Conservation (phyloP, 2,113 vertebrate genomes). For the Periophthalmodon schlosseri region DNA sequence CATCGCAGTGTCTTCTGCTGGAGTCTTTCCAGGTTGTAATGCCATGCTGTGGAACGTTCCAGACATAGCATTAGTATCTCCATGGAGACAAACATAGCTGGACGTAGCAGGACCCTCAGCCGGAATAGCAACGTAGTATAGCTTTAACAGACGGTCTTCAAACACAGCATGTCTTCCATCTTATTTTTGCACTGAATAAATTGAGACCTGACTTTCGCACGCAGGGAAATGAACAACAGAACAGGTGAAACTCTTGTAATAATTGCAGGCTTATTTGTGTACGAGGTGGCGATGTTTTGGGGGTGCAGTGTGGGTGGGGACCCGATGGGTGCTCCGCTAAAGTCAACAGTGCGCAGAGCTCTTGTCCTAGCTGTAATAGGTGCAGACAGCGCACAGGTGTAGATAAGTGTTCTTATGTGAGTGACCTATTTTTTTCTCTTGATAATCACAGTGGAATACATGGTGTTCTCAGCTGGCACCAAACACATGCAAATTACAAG, state of each 20-base stretch:
- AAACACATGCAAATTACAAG: slow-evolving; percentile 20
- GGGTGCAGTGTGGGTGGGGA: not conserved
- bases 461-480: not conserved
- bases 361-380: slow-evolving; percentile 8
- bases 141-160: not conserved
- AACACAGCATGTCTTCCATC: not conserved
- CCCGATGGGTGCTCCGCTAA: not conserved
- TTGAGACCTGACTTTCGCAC: not conserved
- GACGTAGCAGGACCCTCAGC: not conserved
- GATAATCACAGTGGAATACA: slow-evolving; percentile 18
- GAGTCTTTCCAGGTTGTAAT: not conserved
- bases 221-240: not conserved
- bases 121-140: not conserved
- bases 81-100: too few species aligned
- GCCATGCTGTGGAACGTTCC: not conserved
- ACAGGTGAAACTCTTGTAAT: slow-evolving; percentile 2
- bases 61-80: not conserved
- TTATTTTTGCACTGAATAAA: not conserved
- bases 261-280: slow-evolving; percentile 3
- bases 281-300: not conserved
- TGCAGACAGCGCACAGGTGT: slow-evolving; percentile 12
- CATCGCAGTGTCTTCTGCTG: too few species aligned
- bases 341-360: slow-evolving; percentile 1
- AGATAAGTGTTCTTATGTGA: slow-evolving; percentile 8
- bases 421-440: slow-evolving; percentile 32